phyloP scores from a whole-genome alignment of 2,888 invertebrate genomes.

The Agonopterix alstromeriana region DNA sequence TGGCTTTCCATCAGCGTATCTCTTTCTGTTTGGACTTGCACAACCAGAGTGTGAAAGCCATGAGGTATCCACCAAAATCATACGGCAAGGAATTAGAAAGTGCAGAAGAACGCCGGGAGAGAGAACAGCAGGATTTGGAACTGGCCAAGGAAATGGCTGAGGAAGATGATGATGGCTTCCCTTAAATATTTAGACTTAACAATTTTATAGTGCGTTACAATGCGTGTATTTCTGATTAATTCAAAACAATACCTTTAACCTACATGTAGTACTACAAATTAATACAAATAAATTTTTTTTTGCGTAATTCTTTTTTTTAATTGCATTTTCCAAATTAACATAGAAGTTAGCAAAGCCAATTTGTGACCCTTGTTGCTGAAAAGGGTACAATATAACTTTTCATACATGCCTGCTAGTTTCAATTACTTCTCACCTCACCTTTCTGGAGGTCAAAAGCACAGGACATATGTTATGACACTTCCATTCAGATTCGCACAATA shows the following conservation, averaged over 20 bases:
- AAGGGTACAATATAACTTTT: too few species aligned
- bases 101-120: conserved; percentile 95
- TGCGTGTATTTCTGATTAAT: conserved; percentile 23
- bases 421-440: too few species aligned
- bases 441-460: too few species aligned
- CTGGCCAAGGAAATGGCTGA: conserved; percentile 99
- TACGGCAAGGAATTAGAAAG: conserved; percentile 99
- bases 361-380: too few species aligned
- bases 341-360: too few species aligned
- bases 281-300: conserved; percentile 14
- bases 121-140: conserved; percentile 98
- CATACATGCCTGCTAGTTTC: too few species aligned
- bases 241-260: conserved; percentile 12
- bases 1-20: conserved; percentile 97
- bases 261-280: too few species aligned
- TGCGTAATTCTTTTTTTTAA: neutral
- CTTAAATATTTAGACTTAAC: conserved; percentile 33
- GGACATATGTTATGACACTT: too few species aligned
- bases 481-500: too few species aligned
- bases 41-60: conserved; percentile 99
- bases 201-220: conserved; percentile 11
- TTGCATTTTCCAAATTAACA: too few species aligned
- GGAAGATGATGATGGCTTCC: conserved; percentile 96
- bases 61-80: conserved; percentile 99
- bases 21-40: conserved; percentile 98